phyloP scores from a whole-genome alignment of 2,888 invertebrate genomes.

The Noctua janthe region DNA sequence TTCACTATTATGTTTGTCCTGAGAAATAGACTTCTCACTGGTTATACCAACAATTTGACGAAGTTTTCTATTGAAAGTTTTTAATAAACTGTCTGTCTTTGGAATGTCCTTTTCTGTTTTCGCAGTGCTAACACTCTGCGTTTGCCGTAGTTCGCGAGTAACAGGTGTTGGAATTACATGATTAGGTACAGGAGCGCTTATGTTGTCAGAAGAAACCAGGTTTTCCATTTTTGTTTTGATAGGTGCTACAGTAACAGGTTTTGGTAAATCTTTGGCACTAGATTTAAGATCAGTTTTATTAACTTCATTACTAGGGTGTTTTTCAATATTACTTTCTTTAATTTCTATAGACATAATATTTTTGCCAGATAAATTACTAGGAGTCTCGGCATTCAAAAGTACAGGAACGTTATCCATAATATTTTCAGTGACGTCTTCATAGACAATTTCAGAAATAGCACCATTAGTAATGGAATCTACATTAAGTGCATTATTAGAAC shows the following conservation, averaged over 20 bases:
- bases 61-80: conserved; percentile 37
- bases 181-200: not conserved
- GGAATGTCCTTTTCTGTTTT: not conserved
- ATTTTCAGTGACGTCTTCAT: not conserved
- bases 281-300: not conserved
- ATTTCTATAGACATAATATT: not conserved
- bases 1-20: not conserved
- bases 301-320: not conserved
- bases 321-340: not conserved
- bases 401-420: not conserved
- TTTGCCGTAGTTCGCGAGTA: not conserved
- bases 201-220: not conserved
- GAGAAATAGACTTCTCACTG: conserved; percentile 21
- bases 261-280: not conserved
- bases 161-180: not conserved
- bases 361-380: not conserved
- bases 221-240: not conserved
- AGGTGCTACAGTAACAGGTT: not conserved
- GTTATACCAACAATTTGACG: conserved; percentile 42
- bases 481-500: not conserved
- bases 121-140: not conserved
- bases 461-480: not conserved
- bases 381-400: not conserved
- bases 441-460: not conserved
- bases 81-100: conserved; percentile 33